Base-by-base conservation (phyloP, 2,113 vertebrate species). In the Pedionomus torquatus region DNA sequence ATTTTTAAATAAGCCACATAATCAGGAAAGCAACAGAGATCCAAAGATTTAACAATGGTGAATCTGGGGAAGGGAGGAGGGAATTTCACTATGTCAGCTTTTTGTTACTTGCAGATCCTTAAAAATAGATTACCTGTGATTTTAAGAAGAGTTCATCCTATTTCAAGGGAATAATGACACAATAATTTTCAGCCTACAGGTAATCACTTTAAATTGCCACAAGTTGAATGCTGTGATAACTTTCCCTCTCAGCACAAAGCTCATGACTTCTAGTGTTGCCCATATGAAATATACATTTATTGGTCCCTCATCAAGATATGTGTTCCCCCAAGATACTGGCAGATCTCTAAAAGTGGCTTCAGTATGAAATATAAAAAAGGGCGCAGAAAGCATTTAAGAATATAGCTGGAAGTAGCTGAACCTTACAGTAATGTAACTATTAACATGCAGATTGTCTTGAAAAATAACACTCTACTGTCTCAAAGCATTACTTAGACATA, bases 171-270 rank as follows among this genome's bases (percentile, higher is more conserved):
- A 70, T 87, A 87, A 91, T 86, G 77, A 83, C 64, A 74, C 35
- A 90, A 93, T 97, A 90, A 94, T 97, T 96, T 95, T 74, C 65
- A 91, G 20, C 69, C 93, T 92, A 66, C 76, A 82, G 49, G 77
- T 92, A 93, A 95, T 94, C 61, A 75, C 69, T 95, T 90, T 57
- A 89, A 92, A 90, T 84, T 87, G 55, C 68, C 68, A 64, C 17
- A 37, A 61, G 58, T 52, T 79, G 69, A 95, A 76, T 79, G n/a
- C 55, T 80, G 28, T 87, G 51, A 46, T 78, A 74, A n/a, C 15
- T 93, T 87, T 86, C 49, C 46, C 55, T 93, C 87, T 70, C 55
- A 86, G 41, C 79, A 68, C 33, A 93, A 75, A 96, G 48, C 71
- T 86, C 65, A n/a, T 35, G 28, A 57, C 26, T 87, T 20, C 46